These are phyloP conservation scores for Sphenodon punctatus DNA, from an alignment of 2,797 vertebrate species.

Conservation along the genomic window DNA sequence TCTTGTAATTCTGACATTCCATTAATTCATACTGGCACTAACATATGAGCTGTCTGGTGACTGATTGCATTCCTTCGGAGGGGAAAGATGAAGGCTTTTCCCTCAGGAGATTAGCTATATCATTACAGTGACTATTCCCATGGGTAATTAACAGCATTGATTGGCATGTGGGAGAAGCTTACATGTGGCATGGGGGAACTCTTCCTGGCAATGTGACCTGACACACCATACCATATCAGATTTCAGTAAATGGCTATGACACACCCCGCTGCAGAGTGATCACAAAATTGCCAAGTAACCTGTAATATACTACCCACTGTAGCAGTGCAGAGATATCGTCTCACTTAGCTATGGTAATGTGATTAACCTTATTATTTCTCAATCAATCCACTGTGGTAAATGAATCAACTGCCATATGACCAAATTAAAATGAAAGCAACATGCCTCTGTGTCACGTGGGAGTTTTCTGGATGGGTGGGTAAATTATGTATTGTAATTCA, in stretches of 20 bases:
- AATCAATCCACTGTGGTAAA: conserved; percentile 31
- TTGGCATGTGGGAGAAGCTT: conserved; percentile 49
- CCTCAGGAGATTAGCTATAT: conserved; percentile 22
- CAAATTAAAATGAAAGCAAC: conserved; percentile 34
- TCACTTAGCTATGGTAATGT: conserved; percentile 30
- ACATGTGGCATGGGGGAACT: neutral
- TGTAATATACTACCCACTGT: neutral
- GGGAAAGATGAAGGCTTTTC: neutral
- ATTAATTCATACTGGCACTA: conserved; percentile 6
- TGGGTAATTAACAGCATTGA: conserved; percentile 19
- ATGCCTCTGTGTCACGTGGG: conserved; percentile 1
- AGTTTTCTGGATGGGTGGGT: conserved; percentile 34
- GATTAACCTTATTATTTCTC: conserved; percentile 61
- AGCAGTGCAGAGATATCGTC: neutral
- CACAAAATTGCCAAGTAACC: neutral
- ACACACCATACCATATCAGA: conserved; percentile 6
- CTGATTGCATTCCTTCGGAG: neutral
- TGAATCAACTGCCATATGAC: conserved; percentile 38
- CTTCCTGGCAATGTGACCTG: neutral
- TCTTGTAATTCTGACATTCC: neutral
- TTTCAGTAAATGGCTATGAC: neutral
- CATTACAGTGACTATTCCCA: conserved; percentile 24
- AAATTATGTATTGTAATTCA: conserved; percentile 44
- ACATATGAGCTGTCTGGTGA: rapidly evolving
- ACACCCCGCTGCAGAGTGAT: conserved; percentile 11